Conservation (phyloP, 2,113 vertebrate genomes). For the Anthoscopus minutus region DNA sequence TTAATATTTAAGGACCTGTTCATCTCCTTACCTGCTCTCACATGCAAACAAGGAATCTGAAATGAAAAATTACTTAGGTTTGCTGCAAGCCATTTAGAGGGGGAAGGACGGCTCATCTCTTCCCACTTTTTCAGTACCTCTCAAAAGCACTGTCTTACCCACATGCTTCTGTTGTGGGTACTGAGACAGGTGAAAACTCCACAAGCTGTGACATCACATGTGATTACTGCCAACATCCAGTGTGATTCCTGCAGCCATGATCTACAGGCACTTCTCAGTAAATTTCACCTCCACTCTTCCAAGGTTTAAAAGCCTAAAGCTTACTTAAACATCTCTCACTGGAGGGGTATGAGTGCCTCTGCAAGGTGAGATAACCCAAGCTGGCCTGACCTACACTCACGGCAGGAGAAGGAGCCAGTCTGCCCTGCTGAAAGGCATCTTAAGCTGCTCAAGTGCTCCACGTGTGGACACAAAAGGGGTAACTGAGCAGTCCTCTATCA, state of each 20-base stretch:
- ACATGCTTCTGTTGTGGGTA: not conserved
- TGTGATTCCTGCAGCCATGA: not conserved
- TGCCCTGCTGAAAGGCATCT: not conserved
- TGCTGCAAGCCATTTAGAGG: not conserved
- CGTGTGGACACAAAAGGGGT: not conserved
- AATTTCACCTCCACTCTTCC: not conserved
- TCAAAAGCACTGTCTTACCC: not conserved
- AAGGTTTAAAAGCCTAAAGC: not conserved
- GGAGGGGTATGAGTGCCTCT: not conserved
- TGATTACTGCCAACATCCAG: fast-evolving
- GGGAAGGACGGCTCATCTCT: not conserved
- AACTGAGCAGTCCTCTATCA: not conserved
- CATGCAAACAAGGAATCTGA: not conserved
- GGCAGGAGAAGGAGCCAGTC: not conserved
- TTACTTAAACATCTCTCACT: not conserved
- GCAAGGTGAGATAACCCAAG: not conserved
- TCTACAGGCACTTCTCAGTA: not conserved
- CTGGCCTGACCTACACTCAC: fast-evolving
- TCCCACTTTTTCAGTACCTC: not conserved
- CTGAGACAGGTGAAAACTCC: not conserved
- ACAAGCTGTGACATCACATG: not conserved
- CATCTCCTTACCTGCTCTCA: not conserved
- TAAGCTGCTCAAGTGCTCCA: fast-evolving
- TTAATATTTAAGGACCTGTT: not conserved
- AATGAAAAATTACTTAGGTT: not conserved